Conservation (phyloP, 2,113 vertebrate genomes). For the Microtus montanus region DNA sequence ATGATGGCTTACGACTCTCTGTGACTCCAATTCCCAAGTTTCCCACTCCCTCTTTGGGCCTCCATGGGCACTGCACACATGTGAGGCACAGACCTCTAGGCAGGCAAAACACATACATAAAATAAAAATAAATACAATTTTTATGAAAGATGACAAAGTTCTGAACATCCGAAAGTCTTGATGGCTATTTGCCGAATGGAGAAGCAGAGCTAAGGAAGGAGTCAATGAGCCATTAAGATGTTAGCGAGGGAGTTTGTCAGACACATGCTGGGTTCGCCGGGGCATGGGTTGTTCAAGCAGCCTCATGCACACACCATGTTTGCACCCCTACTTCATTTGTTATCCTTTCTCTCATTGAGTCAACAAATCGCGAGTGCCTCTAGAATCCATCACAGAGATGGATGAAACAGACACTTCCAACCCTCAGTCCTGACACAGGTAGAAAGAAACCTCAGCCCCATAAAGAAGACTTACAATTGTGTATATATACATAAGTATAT, state of each 20-base stretch:
- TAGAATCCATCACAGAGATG: not conserved
- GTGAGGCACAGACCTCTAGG: not conserved
- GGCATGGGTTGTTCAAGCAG: not conserved
- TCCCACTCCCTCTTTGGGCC: not conserved
- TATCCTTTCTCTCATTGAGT: not conserved
- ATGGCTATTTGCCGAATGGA: conserved; percentile 39
- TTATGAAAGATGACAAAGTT: not conserved
- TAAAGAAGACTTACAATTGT: not conserved
- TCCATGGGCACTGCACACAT: not conserved
- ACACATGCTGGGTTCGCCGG: not conserved
- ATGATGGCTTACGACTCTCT: not conserved
- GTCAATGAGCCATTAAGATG: conserved; percentile 42
- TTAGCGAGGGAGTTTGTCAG: not conserved
- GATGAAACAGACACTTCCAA: not conserved
- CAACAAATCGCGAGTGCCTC: not conserved
- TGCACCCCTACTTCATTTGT: not conserved
- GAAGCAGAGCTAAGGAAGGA: not conserved
- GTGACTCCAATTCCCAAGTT: not conserved
- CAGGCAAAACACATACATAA: not conserved
- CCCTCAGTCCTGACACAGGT: not conserved
- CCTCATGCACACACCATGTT: conserved; percentile 6
- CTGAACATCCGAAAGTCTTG: not conserved
- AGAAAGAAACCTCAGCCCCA: not conserved
- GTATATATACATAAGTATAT: not conserved
- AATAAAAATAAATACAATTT: not conserved